Evolutionary conservation across 2,888 invertebrate species (phyloP), one percentile per base, ranked within the genome.

Genomic region (Oithona nana): DNA sequence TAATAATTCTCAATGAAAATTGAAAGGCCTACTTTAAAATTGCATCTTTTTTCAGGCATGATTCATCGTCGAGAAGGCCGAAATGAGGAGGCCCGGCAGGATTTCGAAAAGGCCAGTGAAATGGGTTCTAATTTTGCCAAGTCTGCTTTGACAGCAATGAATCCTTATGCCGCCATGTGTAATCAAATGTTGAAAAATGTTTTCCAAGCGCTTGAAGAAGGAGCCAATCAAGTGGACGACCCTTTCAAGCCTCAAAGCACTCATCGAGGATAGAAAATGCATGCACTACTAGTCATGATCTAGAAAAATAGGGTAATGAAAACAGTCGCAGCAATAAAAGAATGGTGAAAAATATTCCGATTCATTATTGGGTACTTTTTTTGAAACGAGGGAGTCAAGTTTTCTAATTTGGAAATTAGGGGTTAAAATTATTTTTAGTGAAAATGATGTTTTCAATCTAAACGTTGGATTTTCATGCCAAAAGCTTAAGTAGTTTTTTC

Each of bases 151-250:
- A 83, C 89, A 2, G 83, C 87, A 70, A 72, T 92, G 71, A 94
- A 95, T 75, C 93, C 94, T 0, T 94, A 92, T 71, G 93, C 94
- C 2, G 93, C 92, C 0, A 79, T 94, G 61, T 95, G 94, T 74
- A 95, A 94, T 74, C 85, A 89, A 74, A 93, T 94, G 90, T 75
- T 93, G 63, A 78, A 80, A 61, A 83, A 88, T 74, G 85, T 88
- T 52, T 82, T 87, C 75, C 75, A 78, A 8, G 73, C 68, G 39
- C 64, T 69, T 11, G 66, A 68, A 29, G 63, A 55, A 28, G 68
- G 67, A 29, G 8, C 55, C 13, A 50, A 59, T 13, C 20, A 49
- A 13, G 59, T 59, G 48, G 59, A 49, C 2, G 28, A 59, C 24
- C 59, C 59, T 26, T 59, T 59, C 24, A 50, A 48, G 4, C 54